Base-by-base conservation (phyloP, 2,888 invertebrate genomes). In the Nomada hirtipes region DNA sequence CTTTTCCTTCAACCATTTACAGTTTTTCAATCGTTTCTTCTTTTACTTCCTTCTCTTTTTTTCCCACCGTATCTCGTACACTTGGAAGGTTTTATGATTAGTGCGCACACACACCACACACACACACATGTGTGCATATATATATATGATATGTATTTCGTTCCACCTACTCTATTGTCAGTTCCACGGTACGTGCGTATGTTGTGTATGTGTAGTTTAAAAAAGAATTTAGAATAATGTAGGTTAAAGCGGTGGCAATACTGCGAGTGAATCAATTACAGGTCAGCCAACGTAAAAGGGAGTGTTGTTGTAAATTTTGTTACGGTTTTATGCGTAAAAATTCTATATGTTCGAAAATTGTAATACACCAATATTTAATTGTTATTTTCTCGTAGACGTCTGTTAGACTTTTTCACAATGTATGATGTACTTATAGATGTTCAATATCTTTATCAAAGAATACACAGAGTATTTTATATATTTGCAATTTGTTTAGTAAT, bases 211-310 rank as follows among this genome's bases (percentile, higher is more conserved):
- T 55, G n/a, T 42, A 65, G 53, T 69, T 69, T 52, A 52, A 61
- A 81, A 82, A 67, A 74, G 71, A 47, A 11, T 71, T 73, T 72
- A 63, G 82, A 72, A 77, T 64, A 72, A 77, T 73, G 36, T 73
- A 29, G 44, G 57, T 63, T 71, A 47, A 18, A 67, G 42, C 52
- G 20, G 47, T 82, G 69, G 83, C 57, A 77, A 70, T 57, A 82
- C 65, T 82, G 82, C 29, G 23, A 60, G 23, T 29, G 65, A 76
- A 83, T 81, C 77, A 83, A 77, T 67, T 61, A 47, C 82, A 82
- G 77, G 83, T 61, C 42, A n/a, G 70, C 82, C 82, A 82, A 82
- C 69, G 10, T 67, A 11, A 57, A 53, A 50, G 57, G n/a, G 29
- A 67, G 65, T 26, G 53, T 50, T 52, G 18, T 55, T 44, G 26